Conservation (phyloP, 2,113 vertebrate genomes). For the Xenus cinereus region DNA sequence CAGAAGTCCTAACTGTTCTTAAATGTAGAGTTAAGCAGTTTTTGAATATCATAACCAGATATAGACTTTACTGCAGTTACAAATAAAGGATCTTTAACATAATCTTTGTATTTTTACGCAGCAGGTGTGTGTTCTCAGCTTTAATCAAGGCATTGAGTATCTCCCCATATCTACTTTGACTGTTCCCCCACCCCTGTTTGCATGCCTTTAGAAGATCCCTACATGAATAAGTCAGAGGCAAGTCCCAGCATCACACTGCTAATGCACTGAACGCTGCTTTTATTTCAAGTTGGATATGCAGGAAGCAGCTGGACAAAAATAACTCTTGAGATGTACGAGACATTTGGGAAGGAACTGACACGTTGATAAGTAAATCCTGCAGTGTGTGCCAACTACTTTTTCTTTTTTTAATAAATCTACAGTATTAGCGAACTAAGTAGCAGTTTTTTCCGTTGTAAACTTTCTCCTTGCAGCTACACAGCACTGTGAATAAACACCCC, state of each 20-base stretch:
- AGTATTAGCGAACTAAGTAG: neutral
- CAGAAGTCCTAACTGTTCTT: neutral
- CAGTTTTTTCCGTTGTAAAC: neutral
- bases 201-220: neutral
- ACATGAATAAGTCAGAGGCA: neutral
- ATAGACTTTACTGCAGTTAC: neutral
- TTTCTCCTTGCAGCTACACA: neutral
- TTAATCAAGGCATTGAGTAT: neutral
- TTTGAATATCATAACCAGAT: neutral
- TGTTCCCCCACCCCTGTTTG: fast-evolving
- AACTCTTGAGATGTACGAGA: neutral
- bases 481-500: neutral
- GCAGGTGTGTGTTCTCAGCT: neutral
- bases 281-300: neutral
- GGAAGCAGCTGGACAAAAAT: neutral
- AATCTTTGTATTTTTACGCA: neutral
- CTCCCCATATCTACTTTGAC: fast-evolving
- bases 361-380: neutral
- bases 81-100: neutral
- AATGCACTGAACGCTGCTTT: neutral
- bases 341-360: neutral
- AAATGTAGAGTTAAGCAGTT: neutral
- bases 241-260: neutral
- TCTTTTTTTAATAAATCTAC: neutral
- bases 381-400: neutral